Evolutionary conservation across 1,140 invertebrate genomes (phyloP).

Genomic region (Macrobrachium rosenbergii): DNA sequence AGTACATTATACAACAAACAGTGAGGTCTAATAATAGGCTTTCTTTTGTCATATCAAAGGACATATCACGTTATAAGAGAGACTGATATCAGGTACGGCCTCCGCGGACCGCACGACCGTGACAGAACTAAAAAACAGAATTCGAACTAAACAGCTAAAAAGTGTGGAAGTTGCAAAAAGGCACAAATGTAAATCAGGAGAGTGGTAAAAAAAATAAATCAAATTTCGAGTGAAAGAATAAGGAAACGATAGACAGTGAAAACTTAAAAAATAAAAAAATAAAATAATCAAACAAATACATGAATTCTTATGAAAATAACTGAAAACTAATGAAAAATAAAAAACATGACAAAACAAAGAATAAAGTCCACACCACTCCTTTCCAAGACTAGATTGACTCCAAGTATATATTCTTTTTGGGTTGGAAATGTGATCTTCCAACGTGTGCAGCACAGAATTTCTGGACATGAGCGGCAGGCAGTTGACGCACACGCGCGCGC

Average conservation of each 20-base stretch:
- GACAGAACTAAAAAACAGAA: slow-evolving; percentile 3
- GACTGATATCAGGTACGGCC: not conserved
- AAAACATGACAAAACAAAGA: not conserved
- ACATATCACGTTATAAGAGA: slow-evolving; percentile 23
- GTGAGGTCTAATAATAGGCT: too few relatives aligned
- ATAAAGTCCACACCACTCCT: slow-evolving; percentile 52
- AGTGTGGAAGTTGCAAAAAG: not conserved
- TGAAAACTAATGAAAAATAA: slow-evolving; percentile 3
- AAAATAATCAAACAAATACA: too few relatives aligned
- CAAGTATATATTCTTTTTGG: slow-evolving; percentile 24
- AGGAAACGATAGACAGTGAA: not conserved
- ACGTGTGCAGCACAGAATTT: too few relatives aligned
- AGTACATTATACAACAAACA: too few relatives aligned
- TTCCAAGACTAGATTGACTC: slow-evolving; percentile 31
- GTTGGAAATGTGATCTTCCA: not conserved
- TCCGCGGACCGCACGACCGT: not conserved
- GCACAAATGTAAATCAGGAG: not conserved
- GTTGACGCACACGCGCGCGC: too few relatives aligned
- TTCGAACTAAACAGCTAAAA: not conserved
- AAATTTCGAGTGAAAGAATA: not conserved
- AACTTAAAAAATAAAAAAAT: too few relatives aligned
- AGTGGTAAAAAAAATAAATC: too few relatives aligned
- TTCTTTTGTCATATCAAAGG: slow-evolving; percentile 48
- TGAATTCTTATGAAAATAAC: too few relatives aligned
- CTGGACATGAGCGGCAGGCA: too few relatives aligned